Conservation (phyloP, 2,888 invertebrate genomes). For the Thysanoteuthis rhombus region DNA sequence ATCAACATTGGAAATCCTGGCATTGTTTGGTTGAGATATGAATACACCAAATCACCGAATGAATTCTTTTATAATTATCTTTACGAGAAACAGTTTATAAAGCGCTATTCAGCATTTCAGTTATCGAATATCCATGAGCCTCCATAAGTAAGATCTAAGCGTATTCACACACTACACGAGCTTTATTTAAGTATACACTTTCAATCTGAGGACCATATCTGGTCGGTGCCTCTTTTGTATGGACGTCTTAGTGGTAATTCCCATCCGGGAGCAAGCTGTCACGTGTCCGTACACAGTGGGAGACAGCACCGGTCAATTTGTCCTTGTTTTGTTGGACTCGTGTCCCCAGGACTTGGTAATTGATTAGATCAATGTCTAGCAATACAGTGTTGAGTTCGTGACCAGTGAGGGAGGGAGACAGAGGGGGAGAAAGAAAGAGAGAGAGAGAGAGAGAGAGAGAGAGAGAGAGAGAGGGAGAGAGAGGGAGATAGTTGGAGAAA, state of each 20-base stretch:
- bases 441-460: too few relatives aligned
- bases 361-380: slow-evolving; percentile 12
- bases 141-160: not conserved
- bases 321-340: not conserved
- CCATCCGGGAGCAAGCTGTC: not conserved
- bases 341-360: not conserved
- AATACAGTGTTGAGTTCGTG: not conserved
- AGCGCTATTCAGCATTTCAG: not conserved
- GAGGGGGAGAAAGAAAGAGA: not conserved
- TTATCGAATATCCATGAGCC: not conserved
- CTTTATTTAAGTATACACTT: slow-evolving; percentile 12
- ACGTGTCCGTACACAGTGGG: not conserved
- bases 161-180: not conserved
- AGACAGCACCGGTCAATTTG: not conserved
- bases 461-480: too few relatives aligned
- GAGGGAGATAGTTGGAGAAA: too few relatives aligned
- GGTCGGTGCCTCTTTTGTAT: not conserved
- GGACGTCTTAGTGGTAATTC: not conserved
- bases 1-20: too few relatives aligned
- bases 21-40: too few relatives aligned
- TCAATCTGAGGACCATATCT: not conserved
- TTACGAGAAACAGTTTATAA: too few relatives aligned
- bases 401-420: not conserved
- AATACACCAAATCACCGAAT: too few relatives aligned
- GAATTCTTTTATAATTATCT: too few relatives aligned